These are phyloP conservation scores for Panopea generosa DNA, from an alignment of 2,888 invertebrate species.

Conservation along the genomic window DNA sequence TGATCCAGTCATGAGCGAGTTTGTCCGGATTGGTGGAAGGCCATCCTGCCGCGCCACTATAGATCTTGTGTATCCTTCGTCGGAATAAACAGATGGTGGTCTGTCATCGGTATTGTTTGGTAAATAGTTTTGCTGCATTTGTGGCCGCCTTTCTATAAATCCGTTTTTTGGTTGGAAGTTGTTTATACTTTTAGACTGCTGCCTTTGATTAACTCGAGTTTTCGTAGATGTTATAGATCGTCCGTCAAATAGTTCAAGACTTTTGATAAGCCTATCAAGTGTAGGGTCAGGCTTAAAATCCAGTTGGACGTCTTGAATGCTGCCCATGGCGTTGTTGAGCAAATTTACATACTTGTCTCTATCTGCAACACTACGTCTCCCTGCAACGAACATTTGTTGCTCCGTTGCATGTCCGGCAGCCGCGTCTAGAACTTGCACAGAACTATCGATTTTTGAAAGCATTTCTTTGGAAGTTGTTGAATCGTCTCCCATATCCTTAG, in stretches of 20 bases:
- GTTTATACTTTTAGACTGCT: constrained; percentile 2
- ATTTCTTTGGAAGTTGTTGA: constrained; percentile 55
- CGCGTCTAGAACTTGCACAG: constrained; percentile 53
- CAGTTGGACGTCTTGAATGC: constrained; percentile 53
- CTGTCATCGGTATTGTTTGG: neutral
- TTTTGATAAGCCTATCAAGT: constrained; percentile 50
- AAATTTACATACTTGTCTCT: constrained; percentile 57
- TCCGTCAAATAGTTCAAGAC: constrained; percentile 55
- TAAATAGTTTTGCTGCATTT: neutral
- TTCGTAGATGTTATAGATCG: constrained; percentile 50
- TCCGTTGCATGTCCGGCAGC: constrained; percentile 55
- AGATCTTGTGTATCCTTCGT: constrained; percentile 16
- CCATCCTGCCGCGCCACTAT: constrained; percentile 35
- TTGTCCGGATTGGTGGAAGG: constrained; percentile 35
- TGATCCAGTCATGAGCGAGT: constrained; percentile 40
- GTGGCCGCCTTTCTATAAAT: neutral
- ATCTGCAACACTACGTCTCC: constrained; percentile 49
- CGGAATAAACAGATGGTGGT: constrained; percentile 10
- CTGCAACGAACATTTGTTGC: constrained; percentile 59
- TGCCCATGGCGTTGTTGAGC: constrained; percentile 58
- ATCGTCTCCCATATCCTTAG: constrained; percentile 59
- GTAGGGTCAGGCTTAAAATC: constrained; percentile 62
- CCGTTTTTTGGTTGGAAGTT: constrained; percentile 35
- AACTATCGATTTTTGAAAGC: constrained; percentile 46
- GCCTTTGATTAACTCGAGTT: constrained; percentile 34